Base-by-base conservation (phyloP, 2,113 vertebrate species). In the Manacus vitellinus region DNA sequence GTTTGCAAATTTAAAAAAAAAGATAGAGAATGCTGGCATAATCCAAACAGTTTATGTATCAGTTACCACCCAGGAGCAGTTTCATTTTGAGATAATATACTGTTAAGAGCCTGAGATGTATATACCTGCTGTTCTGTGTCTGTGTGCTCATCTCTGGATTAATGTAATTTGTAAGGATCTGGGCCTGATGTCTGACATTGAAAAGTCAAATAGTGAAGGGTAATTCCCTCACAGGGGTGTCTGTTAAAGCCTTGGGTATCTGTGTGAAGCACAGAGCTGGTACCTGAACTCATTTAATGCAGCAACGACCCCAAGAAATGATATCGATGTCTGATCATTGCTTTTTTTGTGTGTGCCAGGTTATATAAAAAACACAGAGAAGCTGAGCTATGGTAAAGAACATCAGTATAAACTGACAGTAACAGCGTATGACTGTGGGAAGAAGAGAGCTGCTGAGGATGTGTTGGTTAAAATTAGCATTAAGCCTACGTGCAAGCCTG, bases 371-470 rank as follows among this genome's bases (percentile, higher is more conserved):
- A 99, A 99, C 98, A 99, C 99, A 8, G 99, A 99, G 91, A 99
- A 99, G 95, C 97, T 99, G 49, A 99, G 95, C 97, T 99, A 99
- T 19, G 98, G 98, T 84, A 99, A 99, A 88, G 99, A 99, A 41
- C 99, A 97, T 75, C 99, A 99, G 96, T 99, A 99, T 72, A 99
- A 99, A 96, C 98, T 99, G 96, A 99, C 99, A 0, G 98, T 99
- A 94, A 99, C 99, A 0, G 99, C 99, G 14, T 99, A 99, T 43
- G 99, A 99, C 97, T 99, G 99, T 28, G 99, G 99, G 75, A 99
- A 99, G 98, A 99, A 99, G 91, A 97, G 99, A 7, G 99, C 99
- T 31, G 97, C 98, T 1, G 99, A 99, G 84, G 99, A 99, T 19
- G 99, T 99, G 28, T 84, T 99, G 71, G 99, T 99, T 84, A 99